Conservation (phyloP, 1,140 invertebrate genomes). For the Drosophila azteca region DNA sequence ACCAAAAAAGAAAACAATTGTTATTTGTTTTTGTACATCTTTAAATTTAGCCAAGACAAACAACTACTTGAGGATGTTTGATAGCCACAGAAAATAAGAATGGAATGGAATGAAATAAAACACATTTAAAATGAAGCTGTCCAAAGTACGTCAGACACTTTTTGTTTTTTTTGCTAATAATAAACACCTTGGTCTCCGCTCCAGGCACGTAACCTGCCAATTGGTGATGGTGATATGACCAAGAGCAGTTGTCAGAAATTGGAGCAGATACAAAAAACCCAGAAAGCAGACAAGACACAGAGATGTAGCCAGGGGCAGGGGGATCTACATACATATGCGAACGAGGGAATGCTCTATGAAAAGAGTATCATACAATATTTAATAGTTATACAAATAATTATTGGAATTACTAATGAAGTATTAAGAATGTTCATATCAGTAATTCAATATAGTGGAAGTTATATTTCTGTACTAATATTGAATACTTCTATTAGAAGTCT, state of each 20-base stretch:
- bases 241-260: slow-evolving; percentile 38
- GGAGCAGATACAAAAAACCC: slow-evolving; percentile 39
- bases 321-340: neutral
- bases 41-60: slow-evolving; percentile 59
- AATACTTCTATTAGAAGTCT: no score
- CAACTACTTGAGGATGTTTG: slow-evolving; percentile 22
- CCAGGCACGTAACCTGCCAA: slow-evolving; percentile 46
- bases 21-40: slow-evolving; percentile 55
- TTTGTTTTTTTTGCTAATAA: slow-evolving; percentile 55
- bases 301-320: neutral
- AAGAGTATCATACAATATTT: no score
- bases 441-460: no score
- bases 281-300: slow-evolving; percentile 3
- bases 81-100: slow-evolving; percentile 28
- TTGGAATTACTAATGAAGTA: no score
- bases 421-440: no score
- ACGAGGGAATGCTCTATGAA: no score
- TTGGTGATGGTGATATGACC: slow-evolving; percentile 41
- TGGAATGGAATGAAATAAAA: slow-evolving; percentile 4
- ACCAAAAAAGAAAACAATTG: neutral
- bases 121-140: slow-evolving; percentile 12
- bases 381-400: no score
- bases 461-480: no score
- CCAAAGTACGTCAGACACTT: slow-evolving; percentile 62
- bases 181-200: slow-evolving; percentile 53